phyloP scores from a whole-genome alignment of 1,140 invertebrate genomes.

The Drosophila kurseongensis region DNA sequence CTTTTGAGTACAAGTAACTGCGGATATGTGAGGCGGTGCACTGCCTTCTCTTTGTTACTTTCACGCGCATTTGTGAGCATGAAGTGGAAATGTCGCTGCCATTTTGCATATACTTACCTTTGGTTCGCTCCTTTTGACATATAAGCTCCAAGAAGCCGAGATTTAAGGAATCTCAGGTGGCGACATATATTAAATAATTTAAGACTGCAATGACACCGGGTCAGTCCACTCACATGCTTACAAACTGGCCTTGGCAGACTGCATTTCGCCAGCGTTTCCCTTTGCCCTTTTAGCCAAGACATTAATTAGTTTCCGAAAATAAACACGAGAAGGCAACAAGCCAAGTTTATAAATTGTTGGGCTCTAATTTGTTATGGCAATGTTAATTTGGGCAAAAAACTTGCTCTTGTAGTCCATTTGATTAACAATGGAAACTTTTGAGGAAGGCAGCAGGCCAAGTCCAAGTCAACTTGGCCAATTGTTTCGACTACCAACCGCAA shows the following conservation, averaged over 20 bases:
- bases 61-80: slow-evolving; percentile 47
- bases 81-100: slow-evolving; percentile 48
- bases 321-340: slow-evolving; percentile 20
- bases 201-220: slow-evolving; percentile 7
- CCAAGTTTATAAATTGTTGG: slow-evolving; percentile 1
- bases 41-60: slow-evolving; percentile 35
- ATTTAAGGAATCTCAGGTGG: background rate
- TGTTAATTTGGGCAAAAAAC: slow-evolving; percentile 66
- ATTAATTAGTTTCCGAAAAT: slow-evolving; percentile 65
- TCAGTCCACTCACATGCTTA: background rate
- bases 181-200: background rate
- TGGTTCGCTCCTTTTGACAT: background rate
- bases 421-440: slow-evolving; percentile 69
- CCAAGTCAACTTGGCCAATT: slow-evolving; percentile 64
- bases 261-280: slow-evolving; percentile 12
- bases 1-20: slow-evolving; percentile 3
- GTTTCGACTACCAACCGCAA: slow-evolving; percentile 50
- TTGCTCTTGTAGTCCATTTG: slow-evolving; percentile 62
- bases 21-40: slow-evolving; percentile 6
- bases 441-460: slow-evolving; percentile 37
- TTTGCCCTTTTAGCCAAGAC: slow-evolving; percentile 23
- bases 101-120: slow-evolving; percentile 33
- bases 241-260: slow-evolving; percentile 12
- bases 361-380: slow-evolving; percentile 53
- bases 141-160: background rate